A percentile compares a stretch with the other conserved stretches of the same genome.
Conservation (phyloP, 2,888 invertebrate species). For the Strigamia transsilvanica region DNA sequence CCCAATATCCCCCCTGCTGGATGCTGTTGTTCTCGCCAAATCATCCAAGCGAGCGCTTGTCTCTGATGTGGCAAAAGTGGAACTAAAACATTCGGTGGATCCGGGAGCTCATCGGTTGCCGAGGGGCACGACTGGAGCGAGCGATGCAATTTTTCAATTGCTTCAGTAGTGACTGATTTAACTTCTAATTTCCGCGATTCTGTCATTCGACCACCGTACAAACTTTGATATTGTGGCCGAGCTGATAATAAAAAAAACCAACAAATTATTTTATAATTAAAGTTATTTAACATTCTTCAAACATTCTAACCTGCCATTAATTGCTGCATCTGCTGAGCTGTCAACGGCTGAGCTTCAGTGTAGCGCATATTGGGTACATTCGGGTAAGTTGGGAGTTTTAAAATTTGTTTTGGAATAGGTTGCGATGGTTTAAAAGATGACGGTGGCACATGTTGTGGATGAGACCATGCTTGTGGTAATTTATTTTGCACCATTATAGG, state of each 20-base stretch:
- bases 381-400: too few species aligned
- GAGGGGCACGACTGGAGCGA: slow-evolving; percentile 73
- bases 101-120: slow-evolving; percentile 69
- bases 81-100: slow-evolving; percentile 70
- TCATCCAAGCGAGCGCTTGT: slow-evolving; percentile 85
- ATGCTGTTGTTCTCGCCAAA: slow-evolving; percentile 84
- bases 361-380: neutral
- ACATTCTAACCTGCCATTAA: neutral
- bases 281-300: neutral
- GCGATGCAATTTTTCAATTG: slow-evolving; percentile 53
- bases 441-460: too few species aligned
- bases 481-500: too few species aligned
- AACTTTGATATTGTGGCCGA: slow-evolving; percentile 23
- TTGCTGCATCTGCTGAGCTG: neutral
- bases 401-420: too few species aligned
- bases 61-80: slow-evolving; percentile 83
- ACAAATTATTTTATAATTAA: neutral
- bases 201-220: slow-evolving; percentile 52
- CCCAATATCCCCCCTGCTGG: slow-evolving; percentile 89
- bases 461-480: too few species aligned
- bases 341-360: neutral
- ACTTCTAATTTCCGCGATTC: slow-evolving; percentile 41
- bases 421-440: neutral
- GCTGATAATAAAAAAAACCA: neutral
- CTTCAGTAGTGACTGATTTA: slow-evolving; percentile 40